Conservation (phyloP, 2,888 invertebrate species). For the Zygaena filipendulae region DNA sequence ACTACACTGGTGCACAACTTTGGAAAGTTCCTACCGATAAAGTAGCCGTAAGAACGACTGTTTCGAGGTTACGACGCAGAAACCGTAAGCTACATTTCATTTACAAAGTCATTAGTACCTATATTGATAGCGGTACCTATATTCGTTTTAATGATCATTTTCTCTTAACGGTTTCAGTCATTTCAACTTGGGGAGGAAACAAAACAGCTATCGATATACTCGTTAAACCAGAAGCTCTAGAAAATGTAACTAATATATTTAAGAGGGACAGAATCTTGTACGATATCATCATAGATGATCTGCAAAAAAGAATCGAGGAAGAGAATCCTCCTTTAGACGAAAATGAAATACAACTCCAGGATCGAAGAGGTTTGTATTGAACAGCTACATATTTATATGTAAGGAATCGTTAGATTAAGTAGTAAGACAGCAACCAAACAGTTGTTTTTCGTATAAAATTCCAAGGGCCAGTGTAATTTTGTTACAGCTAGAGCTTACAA, state of each 20-base stretch:
- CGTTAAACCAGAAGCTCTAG: slow-evolving; percentile 73
- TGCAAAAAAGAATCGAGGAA: slow-evolving; percentile 81
- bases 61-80: slow-evolving; percentile 39
- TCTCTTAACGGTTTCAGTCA: slow-evolving; percentile 44
- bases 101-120: slow-evolving; percentile 2
- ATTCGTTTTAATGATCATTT: slow-evolving; percentile 4
- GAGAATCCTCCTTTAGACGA: slow-evolving; percentile 80
- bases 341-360: slow-evolving; percentile 74
- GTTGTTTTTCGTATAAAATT: too few relatives aligned
- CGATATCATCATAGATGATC: slow-evolving; percentile 79
- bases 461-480: slow-evolving; percentile 51
- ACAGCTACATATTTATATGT: neutral
- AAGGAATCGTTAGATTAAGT: slow-evolving; percentile 1
- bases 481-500: slow-evolving; percentile 68
- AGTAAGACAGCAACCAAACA: slow-evolving; percentile 3
- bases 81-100: slow-evolving; percentile 34
- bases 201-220: slow-evolving; percentile 74
- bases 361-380: slow-evolving; percentile 71
- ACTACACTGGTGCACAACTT: slow-evolving; percentile 81
- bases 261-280: slow-evolving; percentile 72
- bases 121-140: too few relatives aligned
- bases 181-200: slow-evolving; percentile 75
- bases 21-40: slow-evolving; percentile 73
- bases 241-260: slow-evolving; percentile 72
- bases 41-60: slow-evolving; percentile 44